Percentiles rank a stretch among this genome's conserved stretches.
phyloP scores from a whole-genome alignment of 2,113 vertebrate genomes.

The Eubucco bourcierii region DNA sequence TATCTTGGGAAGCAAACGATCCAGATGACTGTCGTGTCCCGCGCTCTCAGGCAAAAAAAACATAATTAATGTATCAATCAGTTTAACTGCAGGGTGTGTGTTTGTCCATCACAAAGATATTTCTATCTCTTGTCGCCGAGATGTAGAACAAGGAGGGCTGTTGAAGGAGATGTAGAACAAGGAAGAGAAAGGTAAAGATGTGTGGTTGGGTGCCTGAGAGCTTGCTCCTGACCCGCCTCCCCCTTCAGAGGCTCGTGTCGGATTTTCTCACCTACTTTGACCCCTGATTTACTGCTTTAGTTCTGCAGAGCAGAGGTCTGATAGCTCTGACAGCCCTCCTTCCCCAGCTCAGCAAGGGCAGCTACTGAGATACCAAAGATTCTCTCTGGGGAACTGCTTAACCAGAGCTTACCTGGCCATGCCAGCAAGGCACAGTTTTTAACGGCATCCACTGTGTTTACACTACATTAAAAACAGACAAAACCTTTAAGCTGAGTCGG shows the following conservation, averaged over 20 bases:
- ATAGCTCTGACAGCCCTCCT: fast-evolving
- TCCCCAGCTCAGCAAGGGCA: fast-evolving
- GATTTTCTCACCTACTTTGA: background rate
- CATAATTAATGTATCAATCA: background rate
- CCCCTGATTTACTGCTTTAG: background rate
- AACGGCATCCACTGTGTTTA: fast-evolving
- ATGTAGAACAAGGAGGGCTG: too few species aligned
- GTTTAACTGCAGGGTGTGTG: background rate
- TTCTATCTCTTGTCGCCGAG: fast-evolving
- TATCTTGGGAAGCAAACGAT: conserved; percentile 13
- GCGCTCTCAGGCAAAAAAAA: background rate
- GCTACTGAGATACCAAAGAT: fast-evolving
- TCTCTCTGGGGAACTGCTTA: fast-evolving
- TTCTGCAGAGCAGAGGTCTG: fast-evolving
- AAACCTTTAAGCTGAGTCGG: fast-evolving
- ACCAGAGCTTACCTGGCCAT: fast-evolving
- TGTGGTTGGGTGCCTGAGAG: background rate
- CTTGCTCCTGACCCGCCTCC: background rate
- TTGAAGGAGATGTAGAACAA: fast-evolving
- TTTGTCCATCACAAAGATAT: background rate
- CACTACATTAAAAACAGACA: background rate
- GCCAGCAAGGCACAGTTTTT: too few species aligned
- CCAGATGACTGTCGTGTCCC: background rate
- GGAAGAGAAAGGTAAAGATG: background rate
- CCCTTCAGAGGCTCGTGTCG: background rate